phyloP scores from a whole-genome alignment of 2,888 invertebrate genomes.

The Hetaerina titia region DNA sequence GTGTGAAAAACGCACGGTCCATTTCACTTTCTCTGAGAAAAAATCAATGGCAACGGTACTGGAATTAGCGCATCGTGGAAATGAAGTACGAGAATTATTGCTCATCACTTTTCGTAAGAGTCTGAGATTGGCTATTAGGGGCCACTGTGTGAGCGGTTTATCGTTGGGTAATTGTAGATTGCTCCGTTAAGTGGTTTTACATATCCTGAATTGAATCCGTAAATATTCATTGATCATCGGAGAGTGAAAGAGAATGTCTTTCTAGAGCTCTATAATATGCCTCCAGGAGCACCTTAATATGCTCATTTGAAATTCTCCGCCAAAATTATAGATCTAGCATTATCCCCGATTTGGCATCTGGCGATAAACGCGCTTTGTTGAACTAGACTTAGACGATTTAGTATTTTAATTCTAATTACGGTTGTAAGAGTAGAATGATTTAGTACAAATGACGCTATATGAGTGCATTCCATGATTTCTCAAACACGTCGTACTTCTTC shows the following conservation, averaged over 20 bases:
- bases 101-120: not conserved
- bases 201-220: not conserved
- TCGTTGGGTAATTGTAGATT: constrained; percentile 65
- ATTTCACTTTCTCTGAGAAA: not conserved
- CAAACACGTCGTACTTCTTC: no score
- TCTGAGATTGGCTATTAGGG: constrained; percentile 23
- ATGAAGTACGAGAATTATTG: not conserved
- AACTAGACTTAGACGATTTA: no score
- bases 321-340: no score
- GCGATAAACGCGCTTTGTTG: no score
- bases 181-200: not conserved
- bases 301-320: not conserved
- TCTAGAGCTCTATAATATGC: not conserved
- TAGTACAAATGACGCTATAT: no score
- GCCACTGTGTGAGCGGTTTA: not conserved
- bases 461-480: no score
- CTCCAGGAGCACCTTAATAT: not conserved
- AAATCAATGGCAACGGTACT: not conserved
- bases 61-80: not conserved
- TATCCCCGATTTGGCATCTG: no score
- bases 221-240: not conserved
- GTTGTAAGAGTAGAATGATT: no score
- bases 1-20: not conserved
- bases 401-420: no score
- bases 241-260: not conserved